Percentiles rank a stretch among this genome's conserved stretches.
Evolutionary conservation across 2,113 vertebrate species (phyloP).

Genomic region (Nothocercus julius): DNA sequence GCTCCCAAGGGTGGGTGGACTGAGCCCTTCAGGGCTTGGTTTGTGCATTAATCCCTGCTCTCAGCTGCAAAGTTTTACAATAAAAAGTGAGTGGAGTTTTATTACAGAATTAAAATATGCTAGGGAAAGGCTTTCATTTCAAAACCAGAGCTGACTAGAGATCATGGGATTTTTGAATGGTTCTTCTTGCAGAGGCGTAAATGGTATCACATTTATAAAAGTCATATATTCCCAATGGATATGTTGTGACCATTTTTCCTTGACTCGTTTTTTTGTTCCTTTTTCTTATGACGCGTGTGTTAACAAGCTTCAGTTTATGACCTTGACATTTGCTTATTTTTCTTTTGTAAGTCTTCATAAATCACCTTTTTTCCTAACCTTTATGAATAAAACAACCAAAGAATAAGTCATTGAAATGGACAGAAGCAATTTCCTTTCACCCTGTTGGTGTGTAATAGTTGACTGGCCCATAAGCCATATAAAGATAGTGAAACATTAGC

Average conservation of each 20-base stretch:
- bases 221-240: neutral
- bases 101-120: neutral
- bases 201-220: neutral
- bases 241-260: neutral
- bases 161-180: neutral
- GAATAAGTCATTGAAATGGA: conserved; percentile 24
- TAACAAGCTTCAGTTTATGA: conserved; percentile 51
- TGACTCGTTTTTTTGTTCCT: neutral
- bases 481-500: neutral
- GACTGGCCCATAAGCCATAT: neutral
- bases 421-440: conserved; percentile 50
- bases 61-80: neutral
- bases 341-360: conserved; percentile 45
- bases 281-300: conserved; percentile 2
- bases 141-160: neutral
- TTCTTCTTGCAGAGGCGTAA: conserved; percentile 26
- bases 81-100: neutral
- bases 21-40: neutral
- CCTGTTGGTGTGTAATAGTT: neutral
- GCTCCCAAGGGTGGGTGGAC: neutral
- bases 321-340: conserved; percentile 64
- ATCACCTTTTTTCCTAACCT: neutral
- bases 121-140: neutral
- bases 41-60: neutral
- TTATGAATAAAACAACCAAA: conserved; percentile 21